Evolutionary conservation across 2,888 invertebrate species (phyloP).

Genomic region (Phoronis australis): DNA sequence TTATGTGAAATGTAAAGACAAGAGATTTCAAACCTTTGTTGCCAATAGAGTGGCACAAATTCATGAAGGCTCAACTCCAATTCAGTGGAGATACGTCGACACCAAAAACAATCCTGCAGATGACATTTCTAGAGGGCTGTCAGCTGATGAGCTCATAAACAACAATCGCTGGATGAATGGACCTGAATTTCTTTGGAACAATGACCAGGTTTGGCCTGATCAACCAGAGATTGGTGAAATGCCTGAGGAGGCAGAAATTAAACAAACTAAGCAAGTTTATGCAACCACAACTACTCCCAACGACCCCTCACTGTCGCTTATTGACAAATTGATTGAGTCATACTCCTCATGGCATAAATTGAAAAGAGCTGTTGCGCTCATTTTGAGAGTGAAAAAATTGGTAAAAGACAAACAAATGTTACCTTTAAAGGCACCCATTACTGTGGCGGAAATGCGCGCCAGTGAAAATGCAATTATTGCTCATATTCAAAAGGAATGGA

Average conservation of each 20-base stretch:
- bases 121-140: constrained; percentile 1
- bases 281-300: not conserved
- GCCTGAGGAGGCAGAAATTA: not conserved
- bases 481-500: not conserved
- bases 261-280: not conserved
- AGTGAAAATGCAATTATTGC: not conserved
- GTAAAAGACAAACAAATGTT: not conserved
- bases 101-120: constrained; percentile 5
- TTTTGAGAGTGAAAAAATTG: not conserved
- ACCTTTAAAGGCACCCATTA: not conserved
- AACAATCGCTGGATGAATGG: constrained; percentile 1
- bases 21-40: constrained; percentile 6
- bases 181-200: constrained; percentile 1
- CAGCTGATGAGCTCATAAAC: not conserved
- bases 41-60: constrained; percentile 4
- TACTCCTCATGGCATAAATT: not conserved
- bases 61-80: not conserved
- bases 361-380: constrained; percentile 1
- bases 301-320: too few relatives aligned
- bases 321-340: not conserved
- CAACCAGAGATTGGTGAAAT: not conserved
- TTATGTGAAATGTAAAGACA: constrained; percentile 4
- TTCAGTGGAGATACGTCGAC: constrained; percentile 4
- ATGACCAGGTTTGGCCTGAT: not conserved
- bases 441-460: not conserved